These are phyloP conservation scores for Merodon equestris DNA, from an alignment of 2,888 invertebrate species.

Conservation along the genomic window DNA sequence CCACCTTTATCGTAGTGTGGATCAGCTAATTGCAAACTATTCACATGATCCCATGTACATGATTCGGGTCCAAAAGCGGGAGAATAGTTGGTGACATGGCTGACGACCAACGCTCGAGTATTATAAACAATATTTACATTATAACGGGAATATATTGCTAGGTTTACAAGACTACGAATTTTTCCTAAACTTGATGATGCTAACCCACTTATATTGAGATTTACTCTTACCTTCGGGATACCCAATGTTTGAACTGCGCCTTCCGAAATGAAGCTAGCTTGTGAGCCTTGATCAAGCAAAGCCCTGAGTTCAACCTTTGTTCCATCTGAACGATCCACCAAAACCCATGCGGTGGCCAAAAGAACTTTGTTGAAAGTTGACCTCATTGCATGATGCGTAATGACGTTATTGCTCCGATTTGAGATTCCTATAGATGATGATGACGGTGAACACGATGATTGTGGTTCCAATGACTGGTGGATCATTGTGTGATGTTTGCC, in stretches of 20 bases:
- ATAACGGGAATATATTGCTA: conserved; percentile 9
- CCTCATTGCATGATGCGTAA: no score
- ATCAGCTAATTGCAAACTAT: conserved; percentile 9
- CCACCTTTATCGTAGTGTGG: conserved; percentile 14
- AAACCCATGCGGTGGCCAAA: conserved; percentile 18
- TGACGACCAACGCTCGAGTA: conserved; percentile 1
- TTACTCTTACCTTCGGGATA: conserved; percentile 19
- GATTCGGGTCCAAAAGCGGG: background rate
- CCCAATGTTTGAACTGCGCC: conserved; percentile 14
- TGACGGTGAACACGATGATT: no score
- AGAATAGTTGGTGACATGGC: conserved; percentile 3
- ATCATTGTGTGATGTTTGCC: no score
- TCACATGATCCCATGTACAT: conserved; percentile 20
- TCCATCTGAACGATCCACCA: conserved; percentile 11
- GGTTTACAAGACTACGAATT: conserved; percentile 5
- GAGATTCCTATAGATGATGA: no score
- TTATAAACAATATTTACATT: background rate
- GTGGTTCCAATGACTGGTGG: no score
- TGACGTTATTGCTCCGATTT: no score
- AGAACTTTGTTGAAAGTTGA: conserved; percentile 11
- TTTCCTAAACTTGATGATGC: conserved; percentile 5
- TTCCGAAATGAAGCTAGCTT: conserved; percentile 19
- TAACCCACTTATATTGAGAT: conserved; percentile 15
- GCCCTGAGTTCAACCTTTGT: conserved; percentile 1
- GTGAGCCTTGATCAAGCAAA: conserved; percentile 12